A percentile compares a stretch with the other conserved stretches of the same genome.
These are phyloP conservation scores for Melanostigma gelatinosum DNA, from an alignment of 2,113 vertebrate species.

Conservation along the genomic window DNA sequence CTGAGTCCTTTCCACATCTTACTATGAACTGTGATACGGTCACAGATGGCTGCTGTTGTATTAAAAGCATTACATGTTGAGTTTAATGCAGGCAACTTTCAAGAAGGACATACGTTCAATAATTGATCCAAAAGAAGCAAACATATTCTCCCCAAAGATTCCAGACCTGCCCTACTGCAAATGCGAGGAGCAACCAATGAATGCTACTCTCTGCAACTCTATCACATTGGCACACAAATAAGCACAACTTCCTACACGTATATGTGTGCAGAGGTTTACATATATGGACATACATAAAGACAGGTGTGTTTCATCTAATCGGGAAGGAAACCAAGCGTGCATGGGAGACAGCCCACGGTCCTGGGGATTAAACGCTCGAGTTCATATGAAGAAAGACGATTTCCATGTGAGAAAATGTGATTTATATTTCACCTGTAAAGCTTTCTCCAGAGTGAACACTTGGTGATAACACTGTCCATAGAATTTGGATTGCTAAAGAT, in stretches of 20 bases:
- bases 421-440: constrained; percentile 12
- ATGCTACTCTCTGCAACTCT: neutral
- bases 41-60: neutral
- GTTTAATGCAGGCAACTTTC: neutral
- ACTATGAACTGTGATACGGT: neutral
- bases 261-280: constrained; percentile 7
- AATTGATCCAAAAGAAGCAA: neutral
- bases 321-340: constrained; percentile 7
- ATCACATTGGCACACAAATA: neutral
- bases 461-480: constrained; percentile 9
- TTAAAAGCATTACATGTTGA: neutral
- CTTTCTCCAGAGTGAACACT: neutral
- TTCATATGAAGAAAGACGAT: constrained; percentile 35
- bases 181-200: neutral
- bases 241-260: neutral
- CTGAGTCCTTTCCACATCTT: neutral
- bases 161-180: neutral
- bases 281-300: constrained; percentile 1
- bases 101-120: neutral
- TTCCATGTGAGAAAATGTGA: constrained; percentile 34
- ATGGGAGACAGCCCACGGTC: constrained; percentile 34
- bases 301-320: constrained; percentile 54
- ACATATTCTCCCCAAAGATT: neutral
- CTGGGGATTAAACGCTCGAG: constrained; percentile 26
- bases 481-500: neutral